Percentiles rank a stretch among this genome's conserved stretches.
Conservation (phyloP, 1,140 invertebrate genomes). For the Bombus ignitus region DNA sequence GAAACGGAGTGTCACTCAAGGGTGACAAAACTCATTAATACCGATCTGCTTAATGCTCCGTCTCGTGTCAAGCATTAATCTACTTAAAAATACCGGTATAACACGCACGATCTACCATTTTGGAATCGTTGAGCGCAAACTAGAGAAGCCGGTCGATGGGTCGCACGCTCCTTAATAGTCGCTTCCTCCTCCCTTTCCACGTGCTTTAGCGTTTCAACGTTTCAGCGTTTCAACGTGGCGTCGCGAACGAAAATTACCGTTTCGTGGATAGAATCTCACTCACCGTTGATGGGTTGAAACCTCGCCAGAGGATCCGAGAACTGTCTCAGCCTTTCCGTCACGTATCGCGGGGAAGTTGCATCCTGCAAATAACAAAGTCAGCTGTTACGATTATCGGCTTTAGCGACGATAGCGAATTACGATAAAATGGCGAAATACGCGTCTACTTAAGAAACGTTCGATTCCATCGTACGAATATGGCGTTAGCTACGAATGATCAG, state of each 20-base stretch:
- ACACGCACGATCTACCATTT: slow-evolving; percentile 51
- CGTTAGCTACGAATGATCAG: neutral
- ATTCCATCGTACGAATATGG: neutral
- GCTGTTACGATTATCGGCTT: neutral
- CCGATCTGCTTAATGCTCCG: slow-evolving; percentile 82
- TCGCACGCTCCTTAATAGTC: slow-evolving; percentile 36
- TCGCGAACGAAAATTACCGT: slow-evolving; percentile 22
- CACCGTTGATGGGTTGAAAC: slow-evolving; percentile 83
- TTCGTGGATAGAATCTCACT: slow-evolving; percentile 72
- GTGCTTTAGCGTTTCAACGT: neutral
- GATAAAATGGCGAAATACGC: slow-evolving; percentile 2
- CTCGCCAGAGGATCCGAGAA: slow-evolving; percentile 83
- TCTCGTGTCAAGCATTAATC: slow-evolving; percentile 82
- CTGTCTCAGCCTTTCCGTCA: slow-evolving; percentile 82
- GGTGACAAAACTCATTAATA: slow-evolving; percentile 83
- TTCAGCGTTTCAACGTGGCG: neutral
- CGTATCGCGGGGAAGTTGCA: slow-evolving; percentile 80
- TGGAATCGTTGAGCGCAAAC: slow-evolving; percentile 16
- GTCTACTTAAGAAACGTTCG: neutral
- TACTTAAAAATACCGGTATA: slow-evolving; percentile 80
- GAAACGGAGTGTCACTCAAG: slow-evolving; percentile 80
- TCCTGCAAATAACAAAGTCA: slow-evolving; percentile 77
- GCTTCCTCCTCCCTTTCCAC: slow-evolving; percentile 18
- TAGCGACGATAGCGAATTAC: neutral
- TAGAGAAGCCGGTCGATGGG: slow-evolving; percentile 3